Percentiles rank a stretch among this genome's conserved stretches.
These are phyloP conservation scores for Neotoma lepida DNA, from an alignment of 2,113 vertebrate species.

Conservation along the genomic window DNA sequence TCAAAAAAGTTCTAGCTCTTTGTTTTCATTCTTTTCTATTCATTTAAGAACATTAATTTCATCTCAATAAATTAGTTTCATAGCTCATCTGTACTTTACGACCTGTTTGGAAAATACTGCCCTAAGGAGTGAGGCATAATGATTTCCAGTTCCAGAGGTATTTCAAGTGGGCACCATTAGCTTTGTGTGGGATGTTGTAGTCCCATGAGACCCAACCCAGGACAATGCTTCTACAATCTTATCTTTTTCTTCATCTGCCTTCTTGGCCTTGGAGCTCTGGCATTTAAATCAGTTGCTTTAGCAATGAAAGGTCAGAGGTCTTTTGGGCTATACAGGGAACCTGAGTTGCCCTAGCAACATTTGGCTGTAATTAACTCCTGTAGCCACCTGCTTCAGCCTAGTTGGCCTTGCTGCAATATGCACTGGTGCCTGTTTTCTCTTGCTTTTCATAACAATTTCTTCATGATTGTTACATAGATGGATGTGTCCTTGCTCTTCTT, in stretches of 20 bases:
- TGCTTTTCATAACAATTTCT: constrained; percentile 63
- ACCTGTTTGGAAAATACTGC: constrained; percentile 28
- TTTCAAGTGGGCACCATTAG: constrained; percentile 19
- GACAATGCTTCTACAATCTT: constrained; percentile 40
- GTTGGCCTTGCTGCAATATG: constrained; percentile 36
- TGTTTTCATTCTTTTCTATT: constrained; percentile 8
- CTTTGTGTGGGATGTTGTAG: not conserved
- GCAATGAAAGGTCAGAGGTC: constrained; percentile 54
- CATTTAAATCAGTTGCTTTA: constrained; percentile 64
- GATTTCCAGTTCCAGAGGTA: constrained; percentile 35
- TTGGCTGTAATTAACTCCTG: constrained; percentile 67
- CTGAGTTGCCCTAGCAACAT: constrained; percentile 74
- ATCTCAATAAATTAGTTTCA: constrained; percentile 42
- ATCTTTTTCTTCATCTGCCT: constrained; percentile 61
- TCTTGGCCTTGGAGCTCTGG: constrained; percentile 51
- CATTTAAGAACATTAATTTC: not conserved
- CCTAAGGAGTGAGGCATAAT: constrained; percentile 2
- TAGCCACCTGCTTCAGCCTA: constrained; percentile 64
- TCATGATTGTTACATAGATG: constrained; percentile 48
- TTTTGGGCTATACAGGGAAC: constrained; percentile 31
- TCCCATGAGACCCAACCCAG: constrained; percentile 39
- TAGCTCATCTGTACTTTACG: not conserved
- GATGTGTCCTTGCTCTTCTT: constrained; percentile 44
- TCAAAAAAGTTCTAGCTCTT: not conserved
- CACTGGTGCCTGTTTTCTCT: constrained; percentile 45